Conservation (phyloP, 2,113 vertebrate species). For the Mesitornis unicolor region DNA sequence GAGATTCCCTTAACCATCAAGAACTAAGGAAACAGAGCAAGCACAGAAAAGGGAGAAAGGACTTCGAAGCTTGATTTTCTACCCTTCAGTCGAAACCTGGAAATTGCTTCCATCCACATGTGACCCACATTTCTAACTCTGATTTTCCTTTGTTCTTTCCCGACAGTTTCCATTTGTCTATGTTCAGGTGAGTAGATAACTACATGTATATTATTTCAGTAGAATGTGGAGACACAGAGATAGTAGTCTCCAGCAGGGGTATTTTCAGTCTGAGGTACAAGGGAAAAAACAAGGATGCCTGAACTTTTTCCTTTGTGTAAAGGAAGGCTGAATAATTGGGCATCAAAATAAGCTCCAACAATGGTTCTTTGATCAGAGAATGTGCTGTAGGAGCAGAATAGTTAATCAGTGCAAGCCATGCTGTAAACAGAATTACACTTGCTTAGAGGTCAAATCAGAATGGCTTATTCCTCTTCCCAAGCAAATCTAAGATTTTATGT, state of each 20-base stretch:
- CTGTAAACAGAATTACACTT: background rate
- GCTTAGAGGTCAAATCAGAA: background rate
- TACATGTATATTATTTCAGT: background rate
- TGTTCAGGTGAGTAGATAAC: slow-evolving; percentile 1
- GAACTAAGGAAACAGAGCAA: background rate
- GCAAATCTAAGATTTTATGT: background rate
- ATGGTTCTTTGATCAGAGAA: background rate
- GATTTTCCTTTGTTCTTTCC: background rate
- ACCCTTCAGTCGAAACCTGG: background rate
- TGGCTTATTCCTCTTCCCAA: background rate
- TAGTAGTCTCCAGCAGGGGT: background rate
- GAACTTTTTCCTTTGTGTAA: background rate
- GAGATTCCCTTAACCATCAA: background rate
- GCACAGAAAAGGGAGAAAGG: background rate
- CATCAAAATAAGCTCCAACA: background rate
- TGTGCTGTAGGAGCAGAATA: background rate
- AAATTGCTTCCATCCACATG: background rate
- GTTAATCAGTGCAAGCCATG: background rate
- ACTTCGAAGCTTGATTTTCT: background rate
- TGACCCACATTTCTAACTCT: background rate
- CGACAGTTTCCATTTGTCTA: slow-evolving; percentile 47
- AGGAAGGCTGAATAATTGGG: background rate
- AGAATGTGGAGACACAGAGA: background rate
- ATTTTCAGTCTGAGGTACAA: background rate
- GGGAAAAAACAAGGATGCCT: fast-evolving